Evolutionary conservation across 2,113 vertebrate species (phyloP), one percentile per base, ranked within the genome.

Genomic region (Podocnemis expansa): DNA sequence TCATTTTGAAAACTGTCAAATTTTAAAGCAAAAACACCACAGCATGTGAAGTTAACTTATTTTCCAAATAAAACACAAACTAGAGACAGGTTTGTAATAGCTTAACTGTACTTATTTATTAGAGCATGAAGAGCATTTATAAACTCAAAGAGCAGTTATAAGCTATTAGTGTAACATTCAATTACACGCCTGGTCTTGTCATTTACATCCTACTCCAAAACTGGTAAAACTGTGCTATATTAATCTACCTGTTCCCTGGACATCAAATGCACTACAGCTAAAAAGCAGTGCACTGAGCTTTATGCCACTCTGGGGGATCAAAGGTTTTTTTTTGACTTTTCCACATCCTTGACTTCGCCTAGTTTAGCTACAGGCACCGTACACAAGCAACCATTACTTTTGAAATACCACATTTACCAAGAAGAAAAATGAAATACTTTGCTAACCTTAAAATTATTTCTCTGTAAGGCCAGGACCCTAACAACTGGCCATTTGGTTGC

Each of bases 71-170:
- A 16, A 45, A 27, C 70, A 43, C 70, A 41, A 16, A 45, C 41
- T 76, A 76, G 19, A 73, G 41, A 45, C 73, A 45, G 73, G 22
- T 76, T 76, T 76, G 43, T 76, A 76, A 76, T 25, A 43, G 24
- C 73, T 80, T 91, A 84, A 87, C 47, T 31, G 21, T 47, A 87
- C 79, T 76, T 73, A 88, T 85, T 95, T 88, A 93, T 82, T 88
- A 93, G 70, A 92, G 38, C 38, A 51, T 25, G 31, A 56, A 73
- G 60, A 58, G 76, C 84, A 51, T 83, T 82, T 79, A 25, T 78
- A 85, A 95, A 79, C 79, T 82, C 79, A 29, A 94, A 78, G 34
- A 34, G 55, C 85, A 81, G 55, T 76, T 84, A 75, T 13, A 79
- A 80, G 63, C 84, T 83, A 54, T 88, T 80, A 89, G 81, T 31